Conservation (phyloP, 2,888 invertebrate species). For the Tuberolachnus salignus region DNA sequence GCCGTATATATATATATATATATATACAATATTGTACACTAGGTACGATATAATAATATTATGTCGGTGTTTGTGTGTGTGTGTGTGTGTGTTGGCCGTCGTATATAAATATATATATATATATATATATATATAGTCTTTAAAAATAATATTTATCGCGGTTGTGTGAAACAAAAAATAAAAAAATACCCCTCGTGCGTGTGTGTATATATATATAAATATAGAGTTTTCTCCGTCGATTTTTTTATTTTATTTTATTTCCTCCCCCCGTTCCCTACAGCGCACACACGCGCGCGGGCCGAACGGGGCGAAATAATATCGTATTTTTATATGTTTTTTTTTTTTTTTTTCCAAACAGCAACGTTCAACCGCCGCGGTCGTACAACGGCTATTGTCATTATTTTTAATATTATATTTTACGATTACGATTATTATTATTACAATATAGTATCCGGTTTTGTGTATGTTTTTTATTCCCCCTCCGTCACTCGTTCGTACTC, state of each 20-base stretch:
- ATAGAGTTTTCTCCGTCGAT: no score
- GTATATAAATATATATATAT: no score
- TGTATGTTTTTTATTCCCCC: background rate
- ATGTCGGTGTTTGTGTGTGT: conserved; percentile 7
- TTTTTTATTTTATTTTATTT: no score
- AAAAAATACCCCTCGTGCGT: no score
- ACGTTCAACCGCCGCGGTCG: conserved; percentile 19
- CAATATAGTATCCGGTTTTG: conserved; percentile 42
- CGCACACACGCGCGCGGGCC: no score
- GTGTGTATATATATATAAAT: no score
- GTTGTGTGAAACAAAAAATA: conserved; percentile 55
- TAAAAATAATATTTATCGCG: conserved; percentile 24
- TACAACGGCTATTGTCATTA: conserved; percentile 45
- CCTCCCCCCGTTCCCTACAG: no score
- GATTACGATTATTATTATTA: conserved; percentile 53
- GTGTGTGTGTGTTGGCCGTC: background rate
- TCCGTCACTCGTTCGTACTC: background rate
- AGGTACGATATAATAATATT: no score
- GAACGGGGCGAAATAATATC: conserved; percentile 28
- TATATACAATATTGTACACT: background rate
- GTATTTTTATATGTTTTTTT: conserved; percentile 36
- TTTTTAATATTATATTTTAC: conserved; percentile 56
- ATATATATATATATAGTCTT: conserved; percentile 19
- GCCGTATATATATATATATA: conserved; percentile 33
- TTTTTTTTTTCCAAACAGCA: conserved; percentile 35